A percentile compares a stretch with the other conserved stretches of the same genome.
Conservation (phyloP, 2,113 vertebrate genomes). For the Hippopotamus amphibius region DNA sequence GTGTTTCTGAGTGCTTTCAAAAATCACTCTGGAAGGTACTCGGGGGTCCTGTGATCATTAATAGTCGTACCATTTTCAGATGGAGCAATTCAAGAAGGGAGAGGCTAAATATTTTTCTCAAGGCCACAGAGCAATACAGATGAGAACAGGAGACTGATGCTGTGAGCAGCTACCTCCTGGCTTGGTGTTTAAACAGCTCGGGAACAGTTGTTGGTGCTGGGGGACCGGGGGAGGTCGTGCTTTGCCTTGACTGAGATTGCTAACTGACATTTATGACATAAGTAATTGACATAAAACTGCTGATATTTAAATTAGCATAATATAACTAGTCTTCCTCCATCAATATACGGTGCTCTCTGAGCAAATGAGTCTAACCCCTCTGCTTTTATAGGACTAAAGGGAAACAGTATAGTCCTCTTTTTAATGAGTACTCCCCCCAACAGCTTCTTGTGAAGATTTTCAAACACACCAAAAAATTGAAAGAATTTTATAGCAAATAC, state of each 20-base stretch:
- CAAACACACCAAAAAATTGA: background rate
- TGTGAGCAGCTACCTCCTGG: background rate
- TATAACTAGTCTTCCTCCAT: background rate
- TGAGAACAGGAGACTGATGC: background rate
- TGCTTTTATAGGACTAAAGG: background rate
- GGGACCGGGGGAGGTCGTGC: fast-evolving
- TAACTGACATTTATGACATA: background rate
- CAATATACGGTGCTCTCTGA: background rate
- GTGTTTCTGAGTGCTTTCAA: background rate
- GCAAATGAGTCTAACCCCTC: background rate
- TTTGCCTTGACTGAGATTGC: background rate
- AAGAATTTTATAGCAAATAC: background rate
- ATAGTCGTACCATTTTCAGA: background rate
- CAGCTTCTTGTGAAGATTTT: background rate
- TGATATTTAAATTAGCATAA: background rate
- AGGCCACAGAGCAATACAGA: background rate
- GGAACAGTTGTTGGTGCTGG: background rate
- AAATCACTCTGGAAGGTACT: background rate
- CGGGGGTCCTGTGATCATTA: background rate
- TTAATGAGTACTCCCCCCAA: background rate
- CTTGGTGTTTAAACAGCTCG: background rate
- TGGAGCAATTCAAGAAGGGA: background rate
- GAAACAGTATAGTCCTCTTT: background rate
- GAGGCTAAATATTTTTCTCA: background rate
- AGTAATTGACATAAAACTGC: background rate